Evolutionary conservation across 2,113 vertebrate species (phyloP).

Genomic region (Myrmecobius fasciatus): DNA sequence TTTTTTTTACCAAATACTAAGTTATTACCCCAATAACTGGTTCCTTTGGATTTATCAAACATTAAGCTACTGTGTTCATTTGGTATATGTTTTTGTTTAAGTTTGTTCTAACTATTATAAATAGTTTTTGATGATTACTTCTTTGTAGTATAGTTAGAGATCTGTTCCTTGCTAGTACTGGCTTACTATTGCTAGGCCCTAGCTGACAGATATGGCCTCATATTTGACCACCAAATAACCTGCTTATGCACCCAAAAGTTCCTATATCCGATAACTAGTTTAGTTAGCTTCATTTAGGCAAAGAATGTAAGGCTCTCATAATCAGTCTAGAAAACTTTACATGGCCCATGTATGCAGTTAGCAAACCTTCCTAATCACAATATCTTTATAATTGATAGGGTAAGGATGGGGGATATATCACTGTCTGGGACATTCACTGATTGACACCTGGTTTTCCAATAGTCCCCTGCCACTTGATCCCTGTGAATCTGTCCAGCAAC

Average conservation of each 20-base stretch:
- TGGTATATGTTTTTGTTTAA: not conserved
- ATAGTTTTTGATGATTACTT: not conserved
- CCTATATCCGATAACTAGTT: not conserved
- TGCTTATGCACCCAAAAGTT: not conserved
- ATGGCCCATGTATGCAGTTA: not conserved
- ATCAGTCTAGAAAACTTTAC: not conserved
- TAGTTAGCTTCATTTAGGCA: not conserved
- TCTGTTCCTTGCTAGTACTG: not conserved
- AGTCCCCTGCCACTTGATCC: not conserved
- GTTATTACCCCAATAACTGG: not conserved
- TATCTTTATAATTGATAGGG: not conserved
- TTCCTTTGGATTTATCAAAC: not conserved
- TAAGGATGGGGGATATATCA: not conserved
- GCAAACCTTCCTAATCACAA: not conserved
- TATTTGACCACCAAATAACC: not conserved
- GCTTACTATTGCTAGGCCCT: not conserved
- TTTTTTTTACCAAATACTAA: not conserved
- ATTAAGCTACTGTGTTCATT: not conserved
- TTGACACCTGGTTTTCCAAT: not conserved
- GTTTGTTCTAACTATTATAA: not conserved
- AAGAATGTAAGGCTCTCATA: not conserved
- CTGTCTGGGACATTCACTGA: too few relatives aligned
- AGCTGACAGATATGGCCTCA: not conserved
- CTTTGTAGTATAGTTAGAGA: not conserved
- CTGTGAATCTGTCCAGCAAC: not conserved